These are phyloP conservation scores for Holothuria leucospilota DNA, from an alignment of 53 echinoderm and acorn worm species.

Conservation along the genomic window DNA sequence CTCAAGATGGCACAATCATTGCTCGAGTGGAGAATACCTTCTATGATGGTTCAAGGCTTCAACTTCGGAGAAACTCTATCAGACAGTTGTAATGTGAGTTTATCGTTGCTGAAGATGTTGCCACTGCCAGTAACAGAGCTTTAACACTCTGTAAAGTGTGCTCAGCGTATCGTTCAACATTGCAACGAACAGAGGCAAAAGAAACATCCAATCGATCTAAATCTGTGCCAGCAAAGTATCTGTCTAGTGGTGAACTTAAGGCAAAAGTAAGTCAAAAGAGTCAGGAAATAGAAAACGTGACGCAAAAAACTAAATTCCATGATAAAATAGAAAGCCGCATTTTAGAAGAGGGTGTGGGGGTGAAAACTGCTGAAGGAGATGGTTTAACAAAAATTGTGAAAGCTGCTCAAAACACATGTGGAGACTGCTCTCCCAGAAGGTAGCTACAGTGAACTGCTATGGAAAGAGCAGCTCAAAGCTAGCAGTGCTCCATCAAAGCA, in stretches of 20 bases:
- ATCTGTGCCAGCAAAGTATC: neutral
- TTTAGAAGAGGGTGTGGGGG: neutral
- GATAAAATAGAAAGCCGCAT: neutral
- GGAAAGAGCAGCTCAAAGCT: no score
- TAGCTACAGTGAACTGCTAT: neutral
- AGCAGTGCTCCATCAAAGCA: neutral
- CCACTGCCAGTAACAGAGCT: constrained; percentile 3
- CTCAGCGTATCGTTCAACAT: neutral
- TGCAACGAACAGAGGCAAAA: neutral
- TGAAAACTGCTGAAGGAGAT: neutral
- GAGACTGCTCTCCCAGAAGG: neutral
- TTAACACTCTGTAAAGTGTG: neutral
- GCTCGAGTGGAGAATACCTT: no score
- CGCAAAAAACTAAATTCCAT: neutral
- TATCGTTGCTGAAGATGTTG: neutral
- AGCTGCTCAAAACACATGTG: neutral
- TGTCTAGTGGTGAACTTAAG: neutral
- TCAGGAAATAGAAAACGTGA: neutral
- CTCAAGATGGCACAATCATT: no score
- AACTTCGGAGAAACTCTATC: no score
- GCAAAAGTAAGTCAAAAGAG: neutral
- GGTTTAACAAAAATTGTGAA: neutral
- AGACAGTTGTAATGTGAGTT: neutral
- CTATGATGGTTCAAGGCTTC: no score
- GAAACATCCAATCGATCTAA: neutral